A percentile compares a stretch with the other conserved stretches of the same genome.
These are phyloP conservation scores for Thalassophryne amazonica DNA, from an alignment of 2,797 vertebrate species.

Conservation along the genomic window DNA sequence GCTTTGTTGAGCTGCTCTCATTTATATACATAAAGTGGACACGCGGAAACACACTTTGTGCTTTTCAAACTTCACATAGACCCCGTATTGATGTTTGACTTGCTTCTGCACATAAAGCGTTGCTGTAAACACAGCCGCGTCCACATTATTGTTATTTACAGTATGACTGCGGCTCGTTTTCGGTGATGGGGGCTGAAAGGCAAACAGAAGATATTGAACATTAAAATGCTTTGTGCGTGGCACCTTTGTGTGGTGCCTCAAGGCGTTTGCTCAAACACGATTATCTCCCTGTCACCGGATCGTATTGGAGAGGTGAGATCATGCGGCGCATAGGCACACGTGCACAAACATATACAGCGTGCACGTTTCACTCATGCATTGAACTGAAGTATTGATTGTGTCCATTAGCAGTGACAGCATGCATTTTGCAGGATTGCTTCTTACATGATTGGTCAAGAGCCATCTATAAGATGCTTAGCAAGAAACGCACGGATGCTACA, in stretches of 20 bases:
- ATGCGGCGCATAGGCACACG: neutral
- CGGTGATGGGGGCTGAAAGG: constrained; percentile 39
- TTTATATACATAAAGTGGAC: constrained; percentile 14
- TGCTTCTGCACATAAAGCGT: constrained; percentile 6
- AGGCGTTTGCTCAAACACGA: constrained; percentile 41
- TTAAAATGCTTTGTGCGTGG: constrained; percentile 30
- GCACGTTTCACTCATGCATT: no score
- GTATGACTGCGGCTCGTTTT: constrained; percentile 3
- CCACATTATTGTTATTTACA: constrained; percentile 43
- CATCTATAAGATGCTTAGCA: no score
- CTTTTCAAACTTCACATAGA: neutral
- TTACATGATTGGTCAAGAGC: neutral
- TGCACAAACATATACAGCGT: constrained; percentile 13
- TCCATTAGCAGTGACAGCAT: neutral
- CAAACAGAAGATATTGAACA: constrained; percentile 36
- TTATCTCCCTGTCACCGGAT: constrained; percentile 51
- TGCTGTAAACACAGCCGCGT: neutral
- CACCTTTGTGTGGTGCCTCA: constrained; percentile 26
- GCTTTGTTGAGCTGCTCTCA: constrained; percentile 6
- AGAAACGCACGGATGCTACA: no score
- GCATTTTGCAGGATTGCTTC: neutral
- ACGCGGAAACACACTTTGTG: neutral
- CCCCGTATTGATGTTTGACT: constrained; percentile 7
- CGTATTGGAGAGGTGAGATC: constrained; percentile 43
- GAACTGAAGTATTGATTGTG: constrained; percentile 12